phyloP scores from a whole-genome alignment of 1,140 invertebrate species.

The Drosophila auraria region DNA sequence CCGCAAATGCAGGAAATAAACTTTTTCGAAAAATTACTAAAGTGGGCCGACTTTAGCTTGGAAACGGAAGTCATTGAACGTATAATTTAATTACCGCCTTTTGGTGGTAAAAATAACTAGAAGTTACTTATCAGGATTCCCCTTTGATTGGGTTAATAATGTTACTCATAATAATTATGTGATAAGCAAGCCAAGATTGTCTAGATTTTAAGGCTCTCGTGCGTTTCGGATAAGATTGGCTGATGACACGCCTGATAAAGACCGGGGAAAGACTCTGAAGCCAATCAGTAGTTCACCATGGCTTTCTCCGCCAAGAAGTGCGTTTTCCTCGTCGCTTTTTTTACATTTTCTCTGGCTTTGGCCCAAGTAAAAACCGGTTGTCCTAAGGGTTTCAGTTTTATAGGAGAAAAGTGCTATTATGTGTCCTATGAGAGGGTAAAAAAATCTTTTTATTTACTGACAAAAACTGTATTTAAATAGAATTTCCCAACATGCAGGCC shows the following conservation, averaged over 20 bases:
- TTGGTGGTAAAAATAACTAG: slow-evolving; percentile 5
- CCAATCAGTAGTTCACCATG: slow-evolving; percentile 8
- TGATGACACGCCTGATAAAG: background rate
- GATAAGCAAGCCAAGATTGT: background rate
- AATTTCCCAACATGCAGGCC: background rate
- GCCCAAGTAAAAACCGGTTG: background rate
- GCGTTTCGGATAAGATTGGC: slow-evolving; percentile 17
- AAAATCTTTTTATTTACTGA: background rate
- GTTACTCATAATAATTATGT: slow-evolving; percentile 18
- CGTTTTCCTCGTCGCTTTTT: background rate
- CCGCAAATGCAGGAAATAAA: slow-evolving; percentile 15
- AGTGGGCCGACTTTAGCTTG: slow-evolving; percentile 15
- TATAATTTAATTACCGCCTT: slow-evolving; percentile 34
- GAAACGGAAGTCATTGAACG: slow-evolving; percentile 55
- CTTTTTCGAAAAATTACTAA: slow-evolving; percentile 4
- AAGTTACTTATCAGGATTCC: slow-evolving; percentile 32
- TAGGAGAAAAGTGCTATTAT: slow-evolving; percentile 32
- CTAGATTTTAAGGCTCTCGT: background rate
- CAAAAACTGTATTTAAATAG: no score
- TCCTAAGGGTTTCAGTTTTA: slow-evolving; percentile 10
- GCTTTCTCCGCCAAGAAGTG: background rate
- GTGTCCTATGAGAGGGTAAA: slow-evolving; percentile 10
- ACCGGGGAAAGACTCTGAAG: background rate
- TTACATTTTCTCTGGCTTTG: background rate
- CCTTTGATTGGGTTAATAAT: slow-evolving; percentile 1